These are phyloP conservation scores for Celastrina argiolus DNA, from an alignment of 2,888 invertebrate genomes.

Conservation along the genomic window DNA sequence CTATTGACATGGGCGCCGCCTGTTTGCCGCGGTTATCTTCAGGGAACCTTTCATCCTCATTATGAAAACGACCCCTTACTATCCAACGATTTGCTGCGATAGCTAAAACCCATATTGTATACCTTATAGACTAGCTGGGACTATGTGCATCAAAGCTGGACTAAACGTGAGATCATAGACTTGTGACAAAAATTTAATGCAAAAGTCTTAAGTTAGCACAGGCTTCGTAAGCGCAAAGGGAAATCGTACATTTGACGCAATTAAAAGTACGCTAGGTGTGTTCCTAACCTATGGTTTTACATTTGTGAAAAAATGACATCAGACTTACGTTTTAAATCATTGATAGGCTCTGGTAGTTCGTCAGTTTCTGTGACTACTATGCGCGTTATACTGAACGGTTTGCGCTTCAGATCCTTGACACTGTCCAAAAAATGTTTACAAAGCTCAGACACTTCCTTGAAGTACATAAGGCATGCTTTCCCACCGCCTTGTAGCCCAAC, in stretches of 20 bases:
- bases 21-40: conserved; percentile 60
- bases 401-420: conserved; percentile 47
- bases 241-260: no score
- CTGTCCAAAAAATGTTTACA: conserved; percentile 61
- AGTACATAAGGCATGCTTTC: conserved; percentile 58
- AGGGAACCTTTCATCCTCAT: conserved; percentile 56
- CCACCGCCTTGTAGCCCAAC: conserved; percentile 64
- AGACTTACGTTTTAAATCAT: conserved; percentile 58
- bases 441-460: conserved; percentile 44
- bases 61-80: conserved; percentile 60
- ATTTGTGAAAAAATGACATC: no score
- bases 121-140: no score
- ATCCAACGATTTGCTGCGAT: conserved; percentile 65
- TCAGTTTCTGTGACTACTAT: conserved; percentile 49
- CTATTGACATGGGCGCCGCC: conserved; percentile 59
- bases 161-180: no score
- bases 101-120: conserved; percentile 47
- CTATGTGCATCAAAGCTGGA: no score
- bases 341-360: conserved; percentile 58
- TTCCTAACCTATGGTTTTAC: no score
- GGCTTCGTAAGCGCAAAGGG: no score
- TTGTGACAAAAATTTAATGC: no score
- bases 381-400: conserved; percentile 64
- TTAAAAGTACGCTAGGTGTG: no score
- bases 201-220: no score